Evolutionary conservation across 2,797 vertebrate species (phyloP), one percentile per base, ranked within the genome.

Genomic region (Pipistrellus pygmaeus): DNA sequence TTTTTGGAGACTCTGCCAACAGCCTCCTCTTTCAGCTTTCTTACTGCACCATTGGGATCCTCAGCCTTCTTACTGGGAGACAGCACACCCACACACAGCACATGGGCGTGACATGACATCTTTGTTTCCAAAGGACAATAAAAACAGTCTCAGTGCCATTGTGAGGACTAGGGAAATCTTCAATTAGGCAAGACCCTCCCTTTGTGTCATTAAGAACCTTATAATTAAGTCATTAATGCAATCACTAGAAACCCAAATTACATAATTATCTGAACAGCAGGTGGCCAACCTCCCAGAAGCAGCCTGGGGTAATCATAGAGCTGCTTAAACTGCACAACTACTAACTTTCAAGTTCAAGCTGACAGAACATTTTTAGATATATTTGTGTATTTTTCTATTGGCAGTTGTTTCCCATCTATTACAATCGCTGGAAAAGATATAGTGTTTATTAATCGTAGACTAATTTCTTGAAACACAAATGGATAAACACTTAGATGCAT

Each of bases 381-480:
- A 44, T 44, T 44, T 44, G 44, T 44, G 44, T 44, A 44, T 85
- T 73, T 80, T 57, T 62, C 25, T 64, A 23, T 30, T 89, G 68
- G 46, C 15, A 64, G 4, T 82, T 71, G n/a, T 35, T 89, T 92
- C 51, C 55, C 15, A 30, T 6, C 6, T 84, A 35, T 75, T 91
- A 53, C 89, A 94, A 82, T 76, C 82, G 51, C 23, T 73, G 62
- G 78, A 48, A 81, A 85, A 88, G 27, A 89, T 92, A 53, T 11
- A 76, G 41, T 81, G 51, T 83, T 88, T 81, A 53, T 44, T 84
- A 69, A 88, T 66, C 35, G 80, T 44, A 87, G 41, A 55, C 69
- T 41, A 90, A 89, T 71, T 77, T 30, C 23, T 87, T 85, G 73
- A 94, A 96, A 92, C 30, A 55, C 66, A 69, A 80, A 73, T 69